A percentile compares a stretch with the other conserved stretches of the same genome.
phyloP scores from a whole-genome alignment of 2,113 vertebrate species.

The Sciurus niger region DNA sequence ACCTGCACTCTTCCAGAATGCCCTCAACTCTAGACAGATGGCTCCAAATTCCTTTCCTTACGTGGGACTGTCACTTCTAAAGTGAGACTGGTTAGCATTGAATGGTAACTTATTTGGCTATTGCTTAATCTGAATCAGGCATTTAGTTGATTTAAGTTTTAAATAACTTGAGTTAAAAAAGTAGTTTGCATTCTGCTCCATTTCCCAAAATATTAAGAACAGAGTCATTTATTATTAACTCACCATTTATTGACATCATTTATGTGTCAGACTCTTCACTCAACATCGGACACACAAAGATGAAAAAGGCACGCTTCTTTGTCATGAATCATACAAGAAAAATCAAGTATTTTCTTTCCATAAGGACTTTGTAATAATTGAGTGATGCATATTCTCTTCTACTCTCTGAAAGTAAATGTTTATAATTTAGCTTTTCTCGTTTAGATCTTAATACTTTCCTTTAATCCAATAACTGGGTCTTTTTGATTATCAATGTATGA shows the following conservation, averaged over 20 bases:
- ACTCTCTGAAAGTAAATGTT: neutral
- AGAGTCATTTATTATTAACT: slow-evolving; percentile 71
- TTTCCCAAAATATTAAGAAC: slow-evolving; percentile 71
- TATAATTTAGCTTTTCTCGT: slow-evolving; percentile 15
- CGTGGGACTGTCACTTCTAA: neutral
- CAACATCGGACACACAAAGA: neutral
- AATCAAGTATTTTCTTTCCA: slow-evolving; percentile 18
- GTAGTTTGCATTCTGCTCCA: slow-evolving; percentile 65
- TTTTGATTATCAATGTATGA: neutral
- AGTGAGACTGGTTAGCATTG: neutral
- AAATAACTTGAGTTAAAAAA: slow-evolving; percentile 66
- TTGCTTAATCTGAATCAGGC: neutral
- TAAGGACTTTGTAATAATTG: neutral
- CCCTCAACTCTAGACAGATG: neutral
- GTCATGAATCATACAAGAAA: neutral
- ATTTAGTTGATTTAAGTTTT: slow-evolving; percentile 70
- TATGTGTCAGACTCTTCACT: slow-evolving; percentile 45
- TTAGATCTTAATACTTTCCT: neutral
- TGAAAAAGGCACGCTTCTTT: slow-evolving; percentile 32
- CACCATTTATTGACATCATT: slow-evolving; percentile 48
- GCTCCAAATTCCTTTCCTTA: neutral
- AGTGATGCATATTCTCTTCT: neutral
- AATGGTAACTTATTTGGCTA: slow-evolving; percentile 3
- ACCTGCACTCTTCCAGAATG: neutral
- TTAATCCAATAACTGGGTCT: neutral